These are phyloP conservation scores for Calliopum simillimum DNA, from an alignment of 2,888 invertebrate species.

Conservation along the genomic window DNA sequence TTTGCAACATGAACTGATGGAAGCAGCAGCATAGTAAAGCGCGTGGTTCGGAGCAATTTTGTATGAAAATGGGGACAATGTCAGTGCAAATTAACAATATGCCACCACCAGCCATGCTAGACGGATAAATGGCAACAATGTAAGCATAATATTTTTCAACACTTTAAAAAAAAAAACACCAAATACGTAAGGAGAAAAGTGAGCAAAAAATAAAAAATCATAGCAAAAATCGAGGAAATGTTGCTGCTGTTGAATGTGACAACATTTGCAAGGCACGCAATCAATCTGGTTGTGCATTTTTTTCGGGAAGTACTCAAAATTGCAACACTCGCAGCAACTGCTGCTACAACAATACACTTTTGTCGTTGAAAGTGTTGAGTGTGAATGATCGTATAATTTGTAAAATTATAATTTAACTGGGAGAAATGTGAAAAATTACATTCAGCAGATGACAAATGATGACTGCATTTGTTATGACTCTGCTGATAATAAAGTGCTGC, in stretches of 20 bases:
- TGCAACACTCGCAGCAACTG: background rate
- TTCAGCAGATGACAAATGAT: conserved; percentile 9
- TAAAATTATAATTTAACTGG: conserved; percentile 14
- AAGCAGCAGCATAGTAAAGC: conserved; percentile 26
- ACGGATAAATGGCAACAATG: conserved; percentile 17
- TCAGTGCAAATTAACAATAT: conserved; percentile 14
- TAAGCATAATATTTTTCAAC: background rate
- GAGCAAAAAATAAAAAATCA: too few relatives aligned
- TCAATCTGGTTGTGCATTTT: conserved; percentile 3
- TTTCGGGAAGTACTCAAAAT: background rate
- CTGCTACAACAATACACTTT: background rate
- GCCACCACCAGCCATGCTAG: background rate
- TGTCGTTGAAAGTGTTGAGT: background rate
- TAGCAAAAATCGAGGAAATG: background rate
- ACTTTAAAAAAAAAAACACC: background rate
- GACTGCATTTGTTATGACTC: conserved; percentile 5
- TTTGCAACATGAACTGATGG: background rate
- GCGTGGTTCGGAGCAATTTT: too few relatives aligned
- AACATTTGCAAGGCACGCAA: conserved; percentile 13
- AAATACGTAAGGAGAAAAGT: too few relatives aligned
- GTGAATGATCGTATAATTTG: conserved; percentile 7
- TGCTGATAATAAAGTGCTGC: conserved; percentile 10
- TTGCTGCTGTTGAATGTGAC: conserved; percentile 18
- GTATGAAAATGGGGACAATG: background rate
- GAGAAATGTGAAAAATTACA: conserved; percentile 18